Evolutionary conservation across 2,797 vertebrate genomes (phyloP), one percentile per base, ranked within the genome.

Genomic region (Ctenosaura bakeri): DNA sequence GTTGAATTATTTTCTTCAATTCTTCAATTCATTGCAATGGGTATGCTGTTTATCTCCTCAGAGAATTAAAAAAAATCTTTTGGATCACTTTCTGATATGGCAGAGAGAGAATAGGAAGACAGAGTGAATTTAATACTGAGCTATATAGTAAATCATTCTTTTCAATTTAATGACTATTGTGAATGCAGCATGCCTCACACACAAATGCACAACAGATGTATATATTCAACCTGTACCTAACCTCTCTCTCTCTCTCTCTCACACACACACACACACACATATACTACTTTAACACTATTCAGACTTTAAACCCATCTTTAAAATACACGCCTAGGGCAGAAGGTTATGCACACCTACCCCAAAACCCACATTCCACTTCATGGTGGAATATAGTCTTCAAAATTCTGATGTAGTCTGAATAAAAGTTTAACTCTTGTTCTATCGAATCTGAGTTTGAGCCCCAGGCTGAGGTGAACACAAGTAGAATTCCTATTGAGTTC

Each of bases 21-120:
- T 54, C 32, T 85, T n/a, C n/a, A 86, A 66, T 42, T 54, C 32
- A 81, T 74, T 86, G 18, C 46, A 76, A 46, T 85, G 54, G 79
- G 35, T 22, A 73, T 62, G n/a, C 38, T 22, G 78, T 38, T 90
- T 52, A 90, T 0, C 3, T 16, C 78, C 0, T 0, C 80, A 32
- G 54, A 59, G 87, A 89, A 59, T 20, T 73, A 62, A 62, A 42
- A 66, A 94, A 84, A 50, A 86, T 77, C 50, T 59, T 54, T 90
- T 87, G 35, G 52, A 82, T 50, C 76, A 3, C 4, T 92, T 85
- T 92, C 87, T 64, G 76, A 92, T 73, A 88, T 59, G 26, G 5
- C 89, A 77, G 88, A 87, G 38, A 86, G 83, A 87, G 20, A 88
- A 89, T 82, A 69, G 87, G 91, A 22, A 84, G 89, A 74, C 26